Percentiles rank a stretch among this genome's conserved stretches.
Evolutionary conservation across 2,888 invertebrate species (phyloP).

Genomic region (Copidosoma aretas): DNA sequence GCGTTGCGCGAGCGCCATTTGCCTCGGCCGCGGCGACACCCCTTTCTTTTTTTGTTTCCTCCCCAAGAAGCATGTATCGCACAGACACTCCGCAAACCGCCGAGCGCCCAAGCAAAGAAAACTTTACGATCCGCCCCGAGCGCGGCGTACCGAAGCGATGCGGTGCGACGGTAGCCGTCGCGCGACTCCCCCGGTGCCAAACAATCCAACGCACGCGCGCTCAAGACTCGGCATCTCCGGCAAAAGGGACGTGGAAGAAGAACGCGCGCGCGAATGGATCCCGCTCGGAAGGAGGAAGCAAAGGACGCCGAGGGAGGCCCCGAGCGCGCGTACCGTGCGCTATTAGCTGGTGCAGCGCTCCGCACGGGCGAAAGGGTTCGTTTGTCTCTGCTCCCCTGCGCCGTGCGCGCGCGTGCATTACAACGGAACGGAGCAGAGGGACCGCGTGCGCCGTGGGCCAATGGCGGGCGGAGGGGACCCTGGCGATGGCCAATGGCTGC

Average conservation of each 20-base stretch:
- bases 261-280: no score
- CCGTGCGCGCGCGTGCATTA: no score
- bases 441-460: conserved; percentile 43
- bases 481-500: conserved; percentile 21
- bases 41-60: neutral
- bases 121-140: no score
- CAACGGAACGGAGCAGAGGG: conserved; percentile 48
- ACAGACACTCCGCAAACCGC: conserved; percentile 1
- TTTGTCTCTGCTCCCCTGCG: neutral
- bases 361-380: neutral
- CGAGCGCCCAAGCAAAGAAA: no score
- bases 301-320: conserved; percentile 49
- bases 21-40: conserved; percentile 14
- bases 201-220: no score
- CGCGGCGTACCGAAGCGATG: no score
- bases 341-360: no score
- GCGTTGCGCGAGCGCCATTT: conserved; percentile 14
- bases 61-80: no score
- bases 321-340: no score
- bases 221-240: no score
- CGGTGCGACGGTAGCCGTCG: no score
- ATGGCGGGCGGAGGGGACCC: conserved; percentile 36
- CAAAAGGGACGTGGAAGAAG: conserved; percentile 41
- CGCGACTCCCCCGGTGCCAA: no score
- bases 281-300: conserved; percentile 19